phyloP scores from a whole-genome alignment of 1,140 invertebrate genomes.

The Heliothis virescens region DNA sequence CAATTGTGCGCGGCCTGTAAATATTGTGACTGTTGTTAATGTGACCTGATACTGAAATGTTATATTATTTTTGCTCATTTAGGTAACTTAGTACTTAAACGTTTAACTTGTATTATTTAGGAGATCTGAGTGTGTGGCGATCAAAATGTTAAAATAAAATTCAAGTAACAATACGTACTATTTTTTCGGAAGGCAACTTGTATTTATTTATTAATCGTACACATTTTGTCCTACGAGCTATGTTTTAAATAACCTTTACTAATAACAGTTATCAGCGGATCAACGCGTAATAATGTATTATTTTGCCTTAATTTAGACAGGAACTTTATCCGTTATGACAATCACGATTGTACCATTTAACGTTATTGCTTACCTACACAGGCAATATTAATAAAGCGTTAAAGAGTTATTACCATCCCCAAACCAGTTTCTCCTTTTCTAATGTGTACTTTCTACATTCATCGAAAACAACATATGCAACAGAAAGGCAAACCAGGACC shows the following conservation, averaged over 20 bases:
- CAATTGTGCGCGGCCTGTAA: constrained; percentile 19
- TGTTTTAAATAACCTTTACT: constrained; percentile 3
- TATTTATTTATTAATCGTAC: constrained; percentile 32
- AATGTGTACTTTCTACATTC: constrained; percentile 79
- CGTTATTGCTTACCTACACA: constrained; percentile 3
- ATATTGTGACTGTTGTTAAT: constrained; percentile 45
- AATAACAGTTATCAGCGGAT: constrained; percentile 29
- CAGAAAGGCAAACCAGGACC: constrained; percentile 76
- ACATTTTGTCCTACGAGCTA: not conserved
- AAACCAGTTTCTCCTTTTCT: constrained; percentile 64
- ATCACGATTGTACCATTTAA: not conserved
- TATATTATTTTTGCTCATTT: constrained; percentile 47
- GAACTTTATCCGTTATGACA: constrained; percentile 5
- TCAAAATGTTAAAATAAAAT: constrained; percentile 29
- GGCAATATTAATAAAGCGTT: constrained; percentile 69
- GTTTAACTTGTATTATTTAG: constrained; percentile 42
- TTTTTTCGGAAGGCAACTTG: not conserved
- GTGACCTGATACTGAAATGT: constrained; percentile 42
- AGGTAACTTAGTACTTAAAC: constrained; percentile 42
- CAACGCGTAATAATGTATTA: not conserved
- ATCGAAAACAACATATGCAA: constrained; percentile 74
- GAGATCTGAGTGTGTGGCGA: constrained; percentile 47
- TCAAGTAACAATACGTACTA: constrained; percentile 17
- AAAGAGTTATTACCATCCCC: constrained; percentile 75
- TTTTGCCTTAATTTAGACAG: constrained; percentile 19